A percentile compares a stretch with the other conserved stretches of the same genome.
phyloP scores from a whole-genome alignment of 2,113 vertebrate genomes.

The Spilogale gracilis region DNA sequence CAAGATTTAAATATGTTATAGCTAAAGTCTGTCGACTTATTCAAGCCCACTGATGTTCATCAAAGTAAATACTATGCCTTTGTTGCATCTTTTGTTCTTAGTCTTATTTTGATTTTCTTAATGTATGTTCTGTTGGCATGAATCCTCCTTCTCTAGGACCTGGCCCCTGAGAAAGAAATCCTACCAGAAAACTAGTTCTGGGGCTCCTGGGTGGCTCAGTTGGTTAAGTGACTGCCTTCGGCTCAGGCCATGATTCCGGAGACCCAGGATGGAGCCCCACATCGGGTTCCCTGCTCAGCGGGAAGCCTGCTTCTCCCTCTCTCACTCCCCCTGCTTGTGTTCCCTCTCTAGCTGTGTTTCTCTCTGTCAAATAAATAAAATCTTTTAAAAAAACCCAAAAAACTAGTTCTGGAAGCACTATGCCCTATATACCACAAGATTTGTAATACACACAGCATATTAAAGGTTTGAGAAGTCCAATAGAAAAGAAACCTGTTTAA shows the following conservation, averaged over 20 bases:
- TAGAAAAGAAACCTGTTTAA: conserved; percentile 44
- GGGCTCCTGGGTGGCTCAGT: no score
- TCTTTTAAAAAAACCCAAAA: no score
- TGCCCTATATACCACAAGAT: background rate
- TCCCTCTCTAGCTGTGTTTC: no score
- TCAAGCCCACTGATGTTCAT: background rate
- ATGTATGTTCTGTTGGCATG: background rate
- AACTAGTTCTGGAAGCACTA: background rate
- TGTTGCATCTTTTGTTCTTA: background rate
- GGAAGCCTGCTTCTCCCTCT: no score
- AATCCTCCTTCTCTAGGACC: background rate
- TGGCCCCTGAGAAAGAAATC: background rate
- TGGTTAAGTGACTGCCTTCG: no score
- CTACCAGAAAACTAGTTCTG: background rate
- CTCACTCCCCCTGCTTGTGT: no score
- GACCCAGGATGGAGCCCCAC: no score
- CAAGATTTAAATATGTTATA: background rate
- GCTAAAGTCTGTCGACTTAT: background rate
- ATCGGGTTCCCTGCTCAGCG: no score
- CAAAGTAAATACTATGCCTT: background rate
- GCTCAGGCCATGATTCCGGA: no score
- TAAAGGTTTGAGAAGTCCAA: background rate
- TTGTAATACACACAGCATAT: background rate
- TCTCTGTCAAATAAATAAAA: no score
- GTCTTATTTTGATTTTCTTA: conserved; percentile 30